These are phyloP conservation scores for Zosterops lateralis DNA, from an alignment of 2,113 vertebrate species.

Conservation along the genomic window DNA sequence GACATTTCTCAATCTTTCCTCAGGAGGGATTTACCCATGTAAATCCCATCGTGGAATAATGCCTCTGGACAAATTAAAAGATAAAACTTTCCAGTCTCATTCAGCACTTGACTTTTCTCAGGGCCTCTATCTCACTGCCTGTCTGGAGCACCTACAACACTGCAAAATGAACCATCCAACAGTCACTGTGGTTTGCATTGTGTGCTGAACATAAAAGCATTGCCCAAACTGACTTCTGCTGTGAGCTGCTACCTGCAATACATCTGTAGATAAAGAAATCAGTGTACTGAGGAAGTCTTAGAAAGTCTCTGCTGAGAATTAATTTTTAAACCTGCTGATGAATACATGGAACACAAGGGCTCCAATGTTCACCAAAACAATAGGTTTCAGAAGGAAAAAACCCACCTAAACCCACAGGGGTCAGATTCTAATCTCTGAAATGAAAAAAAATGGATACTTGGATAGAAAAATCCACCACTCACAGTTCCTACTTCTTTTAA, in stretches of 20 bases:
- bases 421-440: conserved; percentile 25
- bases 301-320: neutral
- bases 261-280: conserved; percentile 6
- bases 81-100: neutral
- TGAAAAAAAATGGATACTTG: neutral
- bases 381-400: conserved; percentile 3
- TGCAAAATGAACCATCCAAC: neutral
- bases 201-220: neutral
- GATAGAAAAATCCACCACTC: neutral
- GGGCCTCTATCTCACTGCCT: neutral
- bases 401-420: neutral
- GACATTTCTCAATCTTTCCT: conserved; percentile 40
- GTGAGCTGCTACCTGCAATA: neutral
- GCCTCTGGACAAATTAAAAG: neutral
- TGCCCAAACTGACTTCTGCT: neutral
- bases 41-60: conserved; percentile 14
- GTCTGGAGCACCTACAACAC: neutral
- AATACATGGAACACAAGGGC: conserved; percentile 82
- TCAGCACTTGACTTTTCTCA: neutral
- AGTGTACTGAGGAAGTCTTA: neutral
- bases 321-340: conserved; percentile 81
- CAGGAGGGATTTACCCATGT: neutral
- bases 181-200: neutral
- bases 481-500: neutral
- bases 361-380: conserved; percentile 82